Evolutionary conservation across 2,888 invertebrate genomes (phyloP), one percentile per base, ranked within the genome.

Genomic region (Limnephilus rhombicus): DNA sequence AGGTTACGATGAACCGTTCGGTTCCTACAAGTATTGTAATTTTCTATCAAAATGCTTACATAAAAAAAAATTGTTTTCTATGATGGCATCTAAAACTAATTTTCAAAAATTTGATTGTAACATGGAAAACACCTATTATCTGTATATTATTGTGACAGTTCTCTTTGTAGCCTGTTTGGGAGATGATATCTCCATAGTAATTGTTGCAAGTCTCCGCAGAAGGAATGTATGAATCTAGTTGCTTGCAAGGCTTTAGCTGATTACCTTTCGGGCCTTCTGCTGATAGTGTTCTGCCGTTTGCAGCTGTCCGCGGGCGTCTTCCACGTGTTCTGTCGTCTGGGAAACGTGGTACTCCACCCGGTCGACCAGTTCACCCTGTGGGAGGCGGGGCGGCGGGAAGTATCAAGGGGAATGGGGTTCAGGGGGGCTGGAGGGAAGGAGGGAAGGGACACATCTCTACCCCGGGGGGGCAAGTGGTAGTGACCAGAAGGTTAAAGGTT

Each of bases 271-370:
- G 94, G 99, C 98, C 96, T 98, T 98, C 95, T 97, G 97, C 95
- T 98, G 98, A 96, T 98, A 99, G 94, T 97, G 97, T 95, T 97
- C 97, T 94, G 99, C 99, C 95, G 97, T 96, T 95, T 96, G 97
- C 94, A 99, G 97, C 95, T 99, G 97, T 94, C 96, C 97, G 94
- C 97, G 97, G 94, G 98, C 99, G 94, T 97, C 96, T 95, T 97
- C 97, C 94, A 99, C 98, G 96, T 98, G 98, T 95, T 98, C 98
- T 94, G 97, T 97, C 94, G 98, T 98, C 95, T 98, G 97, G 94
- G 98, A 97, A 94, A 99, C 99, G 96, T 99, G 98, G 96, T 98
- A 98, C 97, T 99, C 99, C 96, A 99, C 98, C 95, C 98, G 97
- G 97, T 99, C 98, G 95, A 99, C 97, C 97, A 98, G 98, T 96